These are phyloP conservation scores for Glaucomys volans DNA, from an alignment of 2,113 vertebrate species.

Conservation along the genomic window DNA sequence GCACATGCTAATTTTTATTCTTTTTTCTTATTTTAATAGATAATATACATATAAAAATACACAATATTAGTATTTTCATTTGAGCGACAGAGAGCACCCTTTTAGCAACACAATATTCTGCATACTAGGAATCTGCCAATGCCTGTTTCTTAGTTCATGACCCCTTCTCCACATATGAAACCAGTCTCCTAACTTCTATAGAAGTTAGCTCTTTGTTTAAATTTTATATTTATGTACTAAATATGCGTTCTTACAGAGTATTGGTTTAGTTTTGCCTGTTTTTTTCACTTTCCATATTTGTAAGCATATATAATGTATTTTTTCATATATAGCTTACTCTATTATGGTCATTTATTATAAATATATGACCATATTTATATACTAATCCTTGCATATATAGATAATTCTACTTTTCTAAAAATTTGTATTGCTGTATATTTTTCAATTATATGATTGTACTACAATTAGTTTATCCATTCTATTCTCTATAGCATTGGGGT, in stretches of 20 bases:
- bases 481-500: neutral
- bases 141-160: fast-evolving
- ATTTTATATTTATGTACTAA: neutral
- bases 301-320: neutral
- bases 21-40: neutral
- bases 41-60: neutral
- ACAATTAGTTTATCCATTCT: neutral
- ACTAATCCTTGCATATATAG: neutral
- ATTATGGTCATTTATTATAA: fast-evolving
- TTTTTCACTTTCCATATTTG: neutral
- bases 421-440: neutral
- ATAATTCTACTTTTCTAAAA: neutral
- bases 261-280: neutral
- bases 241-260: neutral
- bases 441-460: neutral
- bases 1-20: neutral
- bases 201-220: neutral
- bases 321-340: neutral
- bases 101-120: fast-evolving
- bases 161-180: neutral
- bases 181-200: neutral
- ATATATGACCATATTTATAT: no score
- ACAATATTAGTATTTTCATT: neutral
- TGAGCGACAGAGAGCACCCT: neutral
- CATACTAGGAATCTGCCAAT: no score